Conservation (phyloP, 37 sponge, comb jelly and placozoan genomes). For the Ianthella basta region DNA sequence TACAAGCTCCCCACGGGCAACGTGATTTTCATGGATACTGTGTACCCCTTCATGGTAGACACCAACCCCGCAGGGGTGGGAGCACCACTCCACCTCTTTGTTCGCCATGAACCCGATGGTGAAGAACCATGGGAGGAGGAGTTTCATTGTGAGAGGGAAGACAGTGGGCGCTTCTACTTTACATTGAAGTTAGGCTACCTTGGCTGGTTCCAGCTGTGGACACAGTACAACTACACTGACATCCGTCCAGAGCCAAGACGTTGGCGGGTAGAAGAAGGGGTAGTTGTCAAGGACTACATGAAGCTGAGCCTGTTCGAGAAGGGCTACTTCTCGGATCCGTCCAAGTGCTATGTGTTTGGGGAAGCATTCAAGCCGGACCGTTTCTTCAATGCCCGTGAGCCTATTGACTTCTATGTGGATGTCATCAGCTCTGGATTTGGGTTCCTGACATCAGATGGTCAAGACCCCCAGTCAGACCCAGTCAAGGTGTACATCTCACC, state of each 20-base stretch:
- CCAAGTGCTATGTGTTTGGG: slow-evolving; percentile 27
- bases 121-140: neutral
- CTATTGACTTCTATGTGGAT: slow-evolving; percentile 53
- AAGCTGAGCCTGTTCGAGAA: neutral
- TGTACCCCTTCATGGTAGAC: slow-evolving; percentile 3
- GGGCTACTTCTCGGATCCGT: slow-evolving; percentile 7
- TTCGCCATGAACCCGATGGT: slow-evolving; percentile 20
- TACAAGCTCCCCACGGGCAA: slow-evolving; percentile 9
- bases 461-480: slow-evolving; percentile 32
- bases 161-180: neutral
- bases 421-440: slow-evolving; percentile 47
- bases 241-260: neutral
- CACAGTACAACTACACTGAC: slow-evolving; percentile 32
- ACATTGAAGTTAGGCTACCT: neutral
- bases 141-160: slow-evolving; percentile 3
- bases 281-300: slow-evolving; percentile 5
- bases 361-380: slow-evolving; percentile 6
- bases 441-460: slow-evolving; percentile 12
- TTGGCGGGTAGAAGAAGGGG: slow-evolving; percentile 23
- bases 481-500: slow-evolving; percentile 36
- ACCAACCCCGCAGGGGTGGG: slow-evolving; percentile 33
- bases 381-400: slow-evolving; percentile 33
- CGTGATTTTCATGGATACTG: slow-evolving; percentile 14
- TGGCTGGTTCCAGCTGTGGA: slow-evolving; percentile 15
- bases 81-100: slow-evolving; percentile 15